Evolutionary conservation across 2,888 invertebrate species (phyloP), one percentile per base, ranked within the genome.

Genomic region (Orchesellides sinensis): DNA sequence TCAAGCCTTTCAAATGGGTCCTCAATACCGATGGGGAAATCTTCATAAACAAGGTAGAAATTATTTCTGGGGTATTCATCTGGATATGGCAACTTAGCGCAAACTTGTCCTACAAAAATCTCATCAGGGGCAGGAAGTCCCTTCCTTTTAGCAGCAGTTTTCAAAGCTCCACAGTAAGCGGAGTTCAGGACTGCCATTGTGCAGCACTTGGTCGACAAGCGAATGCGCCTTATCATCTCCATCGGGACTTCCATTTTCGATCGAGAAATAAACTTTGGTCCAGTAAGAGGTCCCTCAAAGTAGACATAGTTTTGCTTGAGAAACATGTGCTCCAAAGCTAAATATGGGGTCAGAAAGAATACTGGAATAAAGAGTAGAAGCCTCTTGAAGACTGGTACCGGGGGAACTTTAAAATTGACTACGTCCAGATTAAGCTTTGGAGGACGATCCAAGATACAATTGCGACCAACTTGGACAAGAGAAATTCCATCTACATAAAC

Each of bases 401-500:
- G 47, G 3, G 66, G 66, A 35, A 66, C n/a, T 1, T 47, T 47
- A 3, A 49, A 49, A 27, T 66, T 66, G 1, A 66, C 66, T 10
- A 49, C 47, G 25, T 66, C 66, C 47, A 66, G 25, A 23, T 14
- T 47, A 0, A 66, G 21, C n/a, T 66, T 66, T 25, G 66, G 66
- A 10, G 66, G 66, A 17, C 27, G 25, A 27, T 66, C 66, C 2
- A 66, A 19, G 12, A 66, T 12, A 25, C 21, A 23, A 40, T 27
- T 35, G 14, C 66, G 23, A 1, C 12, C 0, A n/a, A 66, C 27
- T 17, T 66, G 47, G n/a, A 25, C 25, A 5, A 49, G 2, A 1
- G 66, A 66, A n/a, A 66, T 66, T n/a, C 66, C 66, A 49, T 66
- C 66, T 2, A 19, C 49, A 17, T 47, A 66, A 0, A 5, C 25